Evolutionary conservation across 2,888 invertebrate species (phyloP).

Genomic region (Geotrupes spiniger): DNA sequence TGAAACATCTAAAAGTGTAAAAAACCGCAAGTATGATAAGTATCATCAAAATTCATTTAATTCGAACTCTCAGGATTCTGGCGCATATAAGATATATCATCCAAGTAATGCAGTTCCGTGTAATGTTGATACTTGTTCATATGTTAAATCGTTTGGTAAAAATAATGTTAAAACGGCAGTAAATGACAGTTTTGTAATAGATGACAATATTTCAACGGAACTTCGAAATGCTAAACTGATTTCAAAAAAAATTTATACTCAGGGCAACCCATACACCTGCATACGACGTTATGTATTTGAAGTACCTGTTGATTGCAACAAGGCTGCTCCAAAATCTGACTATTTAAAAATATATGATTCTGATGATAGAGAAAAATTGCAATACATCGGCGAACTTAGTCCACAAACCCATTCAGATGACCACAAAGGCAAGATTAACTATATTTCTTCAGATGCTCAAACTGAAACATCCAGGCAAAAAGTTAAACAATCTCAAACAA

Average conservation of each 20-base stretch:
- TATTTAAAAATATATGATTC: neutral
- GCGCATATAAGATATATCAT: constrained; percentile 7
- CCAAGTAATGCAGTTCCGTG: neutral
- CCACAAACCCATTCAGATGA: no score
- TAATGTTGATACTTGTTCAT: no score
- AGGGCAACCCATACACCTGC: constrained; percentile 11
- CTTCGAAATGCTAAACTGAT: constrained; percentile 15
- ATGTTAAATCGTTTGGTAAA: no score
- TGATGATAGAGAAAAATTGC: no score
- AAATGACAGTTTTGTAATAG: neutral
- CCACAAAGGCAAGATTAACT: no score
- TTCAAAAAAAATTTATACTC: constrained; percentile 11
- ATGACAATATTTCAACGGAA: neutral
- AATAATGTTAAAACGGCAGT: neutral
- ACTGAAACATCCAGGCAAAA: no score
- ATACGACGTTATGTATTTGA: constrained; percentile 21
- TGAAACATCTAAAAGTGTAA: constrained; percentile 19
- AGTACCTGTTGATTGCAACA: constrained; percentile 14
- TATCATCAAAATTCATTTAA: no score
- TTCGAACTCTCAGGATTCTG: no score
- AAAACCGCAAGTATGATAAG: neutral
- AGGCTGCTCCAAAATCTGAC: neutral
- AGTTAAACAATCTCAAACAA: no score
- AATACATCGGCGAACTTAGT: no score
- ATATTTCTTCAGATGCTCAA: no score